These are phyloP conservation scores for Panagrolaimus sp. DNA, from an alignment of 1,140 invertebrate species.

Conservation along the genomic window DNA sequence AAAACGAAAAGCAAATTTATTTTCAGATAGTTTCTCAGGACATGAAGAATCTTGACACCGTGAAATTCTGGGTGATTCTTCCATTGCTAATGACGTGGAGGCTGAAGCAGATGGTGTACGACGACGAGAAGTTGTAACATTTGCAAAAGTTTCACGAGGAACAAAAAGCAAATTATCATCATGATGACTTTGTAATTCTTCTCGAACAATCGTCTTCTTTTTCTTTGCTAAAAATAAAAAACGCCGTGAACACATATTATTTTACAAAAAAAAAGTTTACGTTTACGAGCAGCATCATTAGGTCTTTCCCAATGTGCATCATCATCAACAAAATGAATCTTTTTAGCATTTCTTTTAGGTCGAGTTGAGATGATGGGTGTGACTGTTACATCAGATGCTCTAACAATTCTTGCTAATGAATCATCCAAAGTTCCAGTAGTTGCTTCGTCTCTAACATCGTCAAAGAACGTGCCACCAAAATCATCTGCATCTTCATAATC, in stretches of 20 bases:
- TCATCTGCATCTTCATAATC: no score
- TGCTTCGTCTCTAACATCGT: neutral
- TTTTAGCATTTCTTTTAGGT: no score
- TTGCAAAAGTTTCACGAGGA: neutral
- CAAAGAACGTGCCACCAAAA: neutral
- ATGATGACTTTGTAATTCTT: neutral
- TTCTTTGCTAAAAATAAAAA: neutral
- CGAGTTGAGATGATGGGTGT: no score
- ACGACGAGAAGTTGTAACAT: neutral
- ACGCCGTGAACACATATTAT: no score
- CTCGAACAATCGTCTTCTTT: neutral
- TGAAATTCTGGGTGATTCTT: no score
- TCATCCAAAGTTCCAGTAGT: no score
- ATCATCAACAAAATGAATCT: neutral
- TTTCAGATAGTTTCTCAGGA: neutral
- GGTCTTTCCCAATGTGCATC: slow-evolving; percentile 2
- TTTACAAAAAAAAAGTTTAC: neutral
- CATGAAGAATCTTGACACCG: no score
- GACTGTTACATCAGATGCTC: no score
- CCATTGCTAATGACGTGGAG: no score
- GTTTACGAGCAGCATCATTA: neutral
- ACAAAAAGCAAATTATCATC: slow-evolving; percentile 3
- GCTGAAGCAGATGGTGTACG: neutral
- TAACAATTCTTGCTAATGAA: no score
- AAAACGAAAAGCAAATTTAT: neutral